Percentiles rank a stretch among this genome's conserved stretches.
Evolutionary conservation across 2,888 invertebrate genomes (phyloP).

Genomic region (Conus canariensis): DNA sequence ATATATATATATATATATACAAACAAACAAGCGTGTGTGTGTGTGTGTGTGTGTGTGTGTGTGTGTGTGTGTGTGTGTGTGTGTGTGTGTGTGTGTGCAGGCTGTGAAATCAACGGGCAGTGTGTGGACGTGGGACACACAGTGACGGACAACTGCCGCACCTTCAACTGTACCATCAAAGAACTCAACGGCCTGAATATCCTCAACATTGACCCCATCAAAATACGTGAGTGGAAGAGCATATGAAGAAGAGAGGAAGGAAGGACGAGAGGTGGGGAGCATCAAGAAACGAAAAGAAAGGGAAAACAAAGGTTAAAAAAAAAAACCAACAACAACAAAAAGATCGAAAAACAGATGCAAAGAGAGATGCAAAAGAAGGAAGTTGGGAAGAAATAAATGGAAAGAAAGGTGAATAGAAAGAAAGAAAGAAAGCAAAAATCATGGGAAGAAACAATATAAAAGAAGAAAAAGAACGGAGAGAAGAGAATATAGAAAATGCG

Average conservation of each 20-base stretch:
- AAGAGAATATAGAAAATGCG: not conserved
- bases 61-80: not conserved
- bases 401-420: too few species aligned
- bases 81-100: constrained; percentile 7
- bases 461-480: not conserved
- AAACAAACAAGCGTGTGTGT: not conserved
- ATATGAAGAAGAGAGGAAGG: not conserved
- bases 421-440: not conserved
- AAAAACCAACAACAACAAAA: not conserved
- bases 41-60: not conserved
- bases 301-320: not conserved
- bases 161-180: constrained; percentile 13
- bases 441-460: not conserved
- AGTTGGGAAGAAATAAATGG: too few species aligned
- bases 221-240: not conserved
- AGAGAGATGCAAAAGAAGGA: too few species aligned
- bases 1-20: not conserved
- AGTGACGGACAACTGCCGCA: constrained; percentile 20
- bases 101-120: constrained; percentile 17
- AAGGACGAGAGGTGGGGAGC: not conserved
- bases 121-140: constrained; percentile 30
- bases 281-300: not conserved
- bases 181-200: constrained; percentile 31
- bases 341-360: too few species aligned
- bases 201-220: constrained; percentile 22